Evolutionary conservation across 2,113 vertebrate species (phyloP).

Genomic region (Grus americana): DNA sequence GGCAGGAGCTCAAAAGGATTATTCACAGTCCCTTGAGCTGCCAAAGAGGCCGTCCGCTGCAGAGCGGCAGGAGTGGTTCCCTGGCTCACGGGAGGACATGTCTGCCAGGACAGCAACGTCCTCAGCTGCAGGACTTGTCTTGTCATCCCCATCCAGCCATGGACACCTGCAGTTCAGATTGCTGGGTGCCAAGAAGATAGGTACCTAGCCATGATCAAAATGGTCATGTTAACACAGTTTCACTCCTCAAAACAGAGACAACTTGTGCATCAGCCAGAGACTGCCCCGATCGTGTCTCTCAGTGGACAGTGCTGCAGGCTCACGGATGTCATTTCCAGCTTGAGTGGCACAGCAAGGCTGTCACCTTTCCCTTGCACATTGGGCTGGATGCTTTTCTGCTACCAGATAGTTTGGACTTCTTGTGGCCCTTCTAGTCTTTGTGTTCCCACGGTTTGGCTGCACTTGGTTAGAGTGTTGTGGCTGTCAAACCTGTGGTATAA

Average conservation of each 20-base stretch:
- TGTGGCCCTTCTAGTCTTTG: not conserved
- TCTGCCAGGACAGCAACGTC: not conserved
- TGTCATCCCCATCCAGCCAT: not conserved
- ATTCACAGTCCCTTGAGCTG: constrained; percentile 16
- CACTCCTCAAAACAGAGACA: not conserved
- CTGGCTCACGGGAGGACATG: accelerated
- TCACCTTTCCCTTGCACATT: not conserved
- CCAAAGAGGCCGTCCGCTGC: constrained; percentile 1
- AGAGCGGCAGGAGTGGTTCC: not conserved
- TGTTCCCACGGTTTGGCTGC: not conserved
- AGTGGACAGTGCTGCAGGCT: not conserved
- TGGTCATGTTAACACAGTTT: not conserved
- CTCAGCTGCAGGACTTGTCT: not conserved
- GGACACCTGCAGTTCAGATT: not conserved
- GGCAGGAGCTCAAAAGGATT: constrained; percentile 51
- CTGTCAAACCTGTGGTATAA: not conserved
- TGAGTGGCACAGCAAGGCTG: too few relatives aligned
- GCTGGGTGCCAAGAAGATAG: not conserved
- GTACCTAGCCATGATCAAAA: not conserved
- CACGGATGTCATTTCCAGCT: not conserved
- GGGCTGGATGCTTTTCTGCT: not conserved
- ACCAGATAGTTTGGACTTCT: not conserved
- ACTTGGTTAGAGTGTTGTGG: not conserved
- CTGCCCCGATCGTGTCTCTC: accelerated
- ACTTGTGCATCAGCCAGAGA: not conserved